Percentiles rank a stretch among this genome's conserved stretches.
These are phyloP conservation scores for Semnornis frantzii DNA, from an alignment of 2,113 vertebrate species.

Conservation along the genomic window DNA sequence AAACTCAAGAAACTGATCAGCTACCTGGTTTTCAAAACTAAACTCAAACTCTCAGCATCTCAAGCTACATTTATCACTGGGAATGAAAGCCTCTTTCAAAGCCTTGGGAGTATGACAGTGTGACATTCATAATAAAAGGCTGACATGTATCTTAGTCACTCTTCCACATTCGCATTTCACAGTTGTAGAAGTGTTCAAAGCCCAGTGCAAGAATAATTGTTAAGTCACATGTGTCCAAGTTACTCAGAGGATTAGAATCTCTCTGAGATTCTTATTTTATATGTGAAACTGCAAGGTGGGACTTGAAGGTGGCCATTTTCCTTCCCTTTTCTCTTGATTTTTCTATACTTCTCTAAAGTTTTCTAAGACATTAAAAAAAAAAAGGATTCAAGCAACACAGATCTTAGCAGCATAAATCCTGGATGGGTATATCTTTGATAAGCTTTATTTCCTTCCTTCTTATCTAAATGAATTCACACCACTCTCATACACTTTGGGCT, in stretches of 20 bases:
- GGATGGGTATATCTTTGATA: background rate
- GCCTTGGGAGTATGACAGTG: background rate
- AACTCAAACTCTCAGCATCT: background rate
- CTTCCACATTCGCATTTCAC: background rate
- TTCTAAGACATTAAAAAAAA: background rate
- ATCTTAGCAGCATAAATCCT: background rate
- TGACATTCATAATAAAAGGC: background rate
- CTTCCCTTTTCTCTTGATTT: background rate
- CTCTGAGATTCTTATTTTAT: background rate
- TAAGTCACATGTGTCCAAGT: background rate
- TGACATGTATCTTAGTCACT: background rate
- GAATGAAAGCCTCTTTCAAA: background rate
- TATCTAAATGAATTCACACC: background rate
- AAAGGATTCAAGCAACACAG: background rate
- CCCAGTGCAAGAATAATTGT: background rate
- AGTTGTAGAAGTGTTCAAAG: background rate
- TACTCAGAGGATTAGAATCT: background rate
- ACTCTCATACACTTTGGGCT: rapidly evolving
- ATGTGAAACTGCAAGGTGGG: background rate
- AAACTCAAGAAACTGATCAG: constrained; percentile 13
- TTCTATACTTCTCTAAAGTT: background rate
- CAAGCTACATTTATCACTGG: background rate
- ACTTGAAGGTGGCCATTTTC: background rate
- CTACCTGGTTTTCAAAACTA: constrained; percentile 1
- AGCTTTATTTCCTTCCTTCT: background rate